Base-by-base conservation (phyloP, 2,113 vertebrate species). In the Ploceus nigricollis region DNA sequence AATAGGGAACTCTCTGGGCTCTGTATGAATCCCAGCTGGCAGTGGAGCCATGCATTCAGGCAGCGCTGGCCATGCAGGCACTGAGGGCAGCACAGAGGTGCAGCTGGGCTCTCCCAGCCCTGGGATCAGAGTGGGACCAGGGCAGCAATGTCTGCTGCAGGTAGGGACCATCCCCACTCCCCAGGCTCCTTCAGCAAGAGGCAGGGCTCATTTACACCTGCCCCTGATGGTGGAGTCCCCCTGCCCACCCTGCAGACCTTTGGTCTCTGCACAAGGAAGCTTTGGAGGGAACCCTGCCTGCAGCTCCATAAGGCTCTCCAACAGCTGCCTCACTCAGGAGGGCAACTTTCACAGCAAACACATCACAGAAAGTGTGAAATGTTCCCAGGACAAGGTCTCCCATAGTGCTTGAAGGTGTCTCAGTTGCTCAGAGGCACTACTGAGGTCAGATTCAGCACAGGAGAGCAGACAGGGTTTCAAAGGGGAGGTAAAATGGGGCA, bases 21-120 rank as follows among this genome's bases (percentile, higher is more conserved):
- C 48, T 56, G 17, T 45, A 30, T 5, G 11, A 48, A 77, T 44
- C 76, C 80, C 80, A 68, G 23, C 44, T 45, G 50, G 53, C 75
- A 81, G 65, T 2, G 7, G 9, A 70, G 71, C 17, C 18, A 35
- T 7, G 23, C 18, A 11, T 5, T 18, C 7, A 5, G 27, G 80
- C 68, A 42, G 37, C 0, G 0, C n/a, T 82, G 4, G 4, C 61
- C 8, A 0, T 10, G 48, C 23, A 25, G 30, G 53, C 4, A 0
- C 4, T 1, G 31, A 47, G 64, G 45, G 51, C 87, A 71, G 25
- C 53, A 19, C 3, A 1, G 50, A 33, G 56, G 68, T 3, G 8
- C 60, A 57, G 48, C 37, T 0, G 0, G 31, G 40, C 50, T 63
- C 24, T 14, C 11, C 15, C 1, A 1, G 3, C 57, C 44, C 53